Evolutionary conservation across 2,888 invertebrate species (phyloP), one percentile per base, ranked within the genome.

Genomic region (Abscondita cerata): DNA sequence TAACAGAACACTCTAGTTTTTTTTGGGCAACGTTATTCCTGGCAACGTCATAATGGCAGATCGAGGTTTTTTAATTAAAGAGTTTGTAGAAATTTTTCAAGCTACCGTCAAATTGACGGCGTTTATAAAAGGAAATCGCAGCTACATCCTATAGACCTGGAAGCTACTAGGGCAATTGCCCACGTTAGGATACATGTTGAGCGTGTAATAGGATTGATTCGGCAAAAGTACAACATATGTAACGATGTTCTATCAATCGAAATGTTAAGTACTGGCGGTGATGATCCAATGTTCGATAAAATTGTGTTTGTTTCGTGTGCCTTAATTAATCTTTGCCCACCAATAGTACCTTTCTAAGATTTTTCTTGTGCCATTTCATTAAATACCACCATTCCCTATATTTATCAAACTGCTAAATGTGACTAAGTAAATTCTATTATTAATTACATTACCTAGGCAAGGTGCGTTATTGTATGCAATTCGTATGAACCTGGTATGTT

Each of bases 61-160:
- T 18, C 56, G 47, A 40, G 47, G n/a, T 51, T 61, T 25, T 2
- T n/a, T n/a, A n/a, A n/a, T n/a, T n/a, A n/a, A n/a, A n/a, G n/a
- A n/a, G n/a, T n/a, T n/a, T n/a, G n/a, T n/a, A n/a, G n/a, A n/a
- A n/a, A n/a, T n/a, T n/a, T n/a, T n/a, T n/a, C n/a, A n/a, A n/a
- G n/a, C n/a, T n/a, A 50, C 36, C 11, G 36, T 36, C 36, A 9
- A 25, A 3, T 19, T 57, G 1, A 46, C 62, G 20, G 52, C 57
- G 3, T 57, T 57, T 36, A 62, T 57, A 11, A 57, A 15, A n/a
- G n/a, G n/a, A 59, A 62, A 59, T 48, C 6, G 12, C 62, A 59
- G 25, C 16, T 62, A 11, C 62, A 62, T 53, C 50, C 59, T 2
- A n/a, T 54, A n/a, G n/a, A 62, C 6, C 9, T 62, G 11, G 62